A percentile compares a stretch with the other conserved stretches of the same genome.
Conservation (phyloP, 2,797 vertebrate species). For the Brachyrhaphis roseni region DNA sequence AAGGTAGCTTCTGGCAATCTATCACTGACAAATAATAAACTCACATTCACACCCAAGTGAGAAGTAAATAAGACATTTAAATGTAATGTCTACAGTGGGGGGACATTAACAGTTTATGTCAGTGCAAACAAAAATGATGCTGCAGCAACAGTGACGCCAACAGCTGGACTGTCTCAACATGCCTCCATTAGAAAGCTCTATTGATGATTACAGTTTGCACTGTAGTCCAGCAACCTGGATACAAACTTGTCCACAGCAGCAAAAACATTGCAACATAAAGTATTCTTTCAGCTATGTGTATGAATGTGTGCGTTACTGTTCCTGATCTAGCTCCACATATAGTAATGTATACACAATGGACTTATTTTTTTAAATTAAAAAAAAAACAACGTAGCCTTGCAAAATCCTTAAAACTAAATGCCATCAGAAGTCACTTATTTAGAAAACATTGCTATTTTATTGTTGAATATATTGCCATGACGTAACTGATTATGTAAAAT, state of each 20-base stretch:
- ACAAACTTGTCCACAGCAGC: constrained; percentile 14
- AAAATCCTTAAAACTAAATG: neutral
- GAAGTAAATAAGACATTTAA: constrained; percentile 14
- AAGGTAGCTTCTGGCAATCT: constrained; percentile 33
- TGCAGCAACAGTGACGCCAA: neutral
- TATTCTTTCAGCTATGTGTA: constrained; percentile 8
- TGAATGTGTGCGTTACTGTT: neutral
- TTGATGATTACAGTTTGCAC: neutral
- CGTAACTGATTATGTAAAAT: neutral
- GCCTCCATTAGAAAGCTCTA: neutral
- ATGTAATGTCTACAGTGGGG: constrained; percentile 5
- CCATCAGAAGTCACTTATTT: neutral
- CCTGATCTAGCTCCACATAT: neutral
- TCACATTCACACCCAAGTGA: neutral
- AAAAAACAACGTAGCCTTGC: neutral
- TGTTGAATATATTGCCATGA: neutral
- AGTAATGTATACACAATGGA: neutral
- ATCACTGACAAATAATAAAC: constrained; percentile 18
- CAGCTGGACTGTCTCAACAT: constrained; percentile 2
- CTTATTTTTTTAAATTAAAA: neutral
- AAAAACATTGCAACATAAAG: constrained; percentile 27
- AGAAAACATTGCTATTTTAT: neutral
- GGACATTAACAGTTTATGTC: neutral
- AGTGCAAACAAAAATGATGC: constrained; percentile 12
- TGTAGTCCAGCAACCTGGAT: constrained; percentile 1